These are phyloP conservation scores for Entosphenus tridentatus DNA, from an alignment of 2,113 vertebrate species.

Conservation along the genomic window DNA sequence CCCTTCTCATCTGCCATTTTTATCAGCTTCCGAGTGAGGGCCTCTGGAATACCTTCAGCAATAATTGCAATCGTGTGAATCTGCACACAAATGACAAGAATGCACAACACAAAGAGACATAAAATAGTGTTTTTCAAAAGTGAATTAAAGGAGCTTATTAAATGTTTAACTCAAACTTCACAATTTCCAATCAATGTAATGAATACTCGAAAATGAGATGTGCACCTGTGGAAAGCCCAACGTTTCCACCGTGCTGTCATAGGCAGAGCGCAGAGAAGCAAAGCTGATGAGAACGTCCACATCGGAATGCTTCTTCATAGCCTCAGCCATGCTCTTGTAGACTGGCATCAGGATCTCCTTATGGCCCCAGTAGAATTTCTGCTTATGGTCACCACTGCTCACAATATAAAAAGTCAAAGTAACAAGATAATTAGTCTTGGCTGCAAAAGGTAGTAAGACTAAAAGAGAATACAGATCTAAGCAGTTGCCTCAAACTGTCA, in stretches of 20 bases:
- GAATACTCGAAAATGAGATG: too few species aligned
- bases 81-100: slow-evolving; percentile 18
- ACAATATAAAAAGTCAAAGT: too few species aligned
- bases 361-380: slow-evolving; percentile 98
- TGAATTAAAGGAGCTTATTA: too few species aligned
- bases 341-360: slow-evolving; percentile 91
- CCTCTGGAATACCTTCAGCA: slow-evolving; percentile 85
- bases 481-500: too few species aligned
- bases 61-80: slow-evolving; percentile 88
- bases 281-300: slow-evolving; percentile 94
- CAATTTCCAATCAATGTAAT: too few species aligned
- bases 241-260: slow-evolving; percentile 79
- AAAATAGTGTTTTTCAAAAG: too few species aligned
- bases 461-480: too few species aligned
- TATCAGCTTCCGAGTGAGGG: slow-evolving; percentile 69
- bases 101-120: too few species aligned
- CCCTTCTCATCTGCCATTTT: slow-evolving; percentile 65
- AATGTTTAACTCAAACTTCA: too few species aligned
- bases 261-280: slow-evolving; percentile 74
- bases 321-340: slow-evolving; percentile 87
- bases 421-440: too few species aligned
- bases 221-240: slow-evolving; percentile 66
- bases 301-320: slow-evolving; percentile 84
- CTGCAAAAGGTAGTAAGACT: too few species aligned
- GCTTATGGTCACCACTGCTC: slow-evolving; percentile 74